Base-by-base conservation (phyloP, 2,888 invertebrate species). In the Bombylius major region DNA sequence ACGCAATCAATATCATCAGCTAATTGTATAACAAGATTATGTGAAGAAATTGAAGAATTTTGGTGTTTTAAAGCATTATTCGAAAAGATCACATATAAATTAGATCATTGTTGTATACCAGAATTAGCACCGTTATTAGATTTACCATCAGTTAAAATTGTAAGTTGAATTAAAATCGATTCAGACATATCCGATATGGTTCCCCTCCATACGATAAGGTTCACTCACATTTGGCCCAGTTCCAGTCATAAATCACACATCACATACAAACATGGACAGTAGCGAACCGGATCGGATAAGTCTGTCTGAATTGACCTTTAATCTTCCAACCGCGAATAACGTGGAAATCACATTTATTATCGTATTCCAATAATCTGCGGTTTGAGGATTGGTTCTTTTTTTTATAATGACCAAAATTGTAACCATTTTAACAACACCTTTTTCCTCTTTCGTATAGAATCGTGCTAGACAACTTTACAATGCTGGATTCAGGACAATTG, bases 81-180 rank as follows among this genome's bases (percentile, higher is more conserved):
- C 56, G 79, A 75, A 32, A 82, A 82, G 59, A 84, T 97, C 68
- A 81, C 85, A 39, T 78, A 82, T 62, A 79, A 86, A 58, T 78
- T 97, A 64, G 82, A 86, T 59, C 84, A 88, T 69, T 93, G 93
- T 72, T 89, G 89, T 57, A 82, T 86, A 11, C 76, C 80, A 1
- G 93, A 94, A 63, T 76, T 97, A 55, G 76, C 84, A 42, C 84
- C 86, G 12, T 77, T 98, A 31, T 82, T 97, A 84, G 89, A 92
- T 62, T 78, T 97, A 62, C 95, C 96, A 3, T 82, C 84, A 31
- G 92, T 97, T 5, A 90, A 87, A 77, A 83, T 87, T 75, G 86
- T 86, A 72, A 68, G 65, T 65, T 50, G 3, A 23, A 23, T 23
- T 23, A 23, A 23, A 3, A 23, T 33, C 6, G 5, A 5, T 14